Base-by-base conservation (phyloP, 2,888 invertebrate species). In the Priapulus caudatus region DNA sequence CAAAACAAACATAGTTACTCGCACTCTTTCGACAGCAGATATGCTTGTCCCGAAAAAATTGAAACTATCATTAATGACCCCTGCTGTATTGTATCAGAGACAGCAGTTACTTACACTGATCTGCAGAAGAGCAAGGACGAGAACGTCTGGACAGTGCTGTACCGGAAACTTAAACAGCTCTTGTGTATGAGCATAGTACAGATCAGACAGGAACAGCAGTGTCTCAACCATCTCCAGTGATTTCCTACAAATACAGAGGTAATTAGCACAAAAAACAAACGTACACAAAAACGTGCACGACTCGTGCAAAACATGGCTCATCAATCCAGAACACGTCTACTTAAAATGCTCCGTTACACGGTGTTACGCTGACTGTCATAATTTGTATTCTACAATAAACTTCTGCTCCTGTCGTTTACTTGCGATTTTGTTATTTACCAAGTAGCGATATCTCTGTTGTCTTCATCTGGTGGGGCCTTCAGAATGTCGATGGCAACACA, bases 391-490 rank as follows among this genome's bases (percentile, higher is more conserved):
- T n/a, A n/a, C n/a, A n/a, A n/a, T n/a, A n/a, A n/a, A n/a, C n/a
- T n/a, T n/a, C n/a, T n/a, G n/a, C n/a, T n/a, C n/a, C n/a, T n/a
- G n/a, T n/a, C n/a, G n/a, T n/a, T n/a, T n/a, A n/a, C n/a, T n/a
- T n/a, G n/a, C n/a, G n/a, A n/a, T n/a, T 33, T 33, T n/a, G 10
- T 33, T 20, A 56, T 62, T 59, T 62, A 76, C 95, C 95, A 97
- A 19, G 86, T 86, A 45, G 84, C 81, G 46, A 92, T 80, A 68
- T 93, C 93, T 69, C 92, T 88, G 69, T 89, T 90, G 63, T 93
- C 91, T 20, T 84, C 83, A 74, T 97, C 97, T 0, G 95, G 95
- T 3, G 87, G 84, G 10, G 89, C 84, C 74, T 98, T 98, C 43
- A 97, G 72, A 58, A 88, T 80, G 63, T 93, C 91, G 45, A 88